Base-by-base conservation (phyloP, 2,113 vertebrate genomes). In the Danio rerio region DNA sequence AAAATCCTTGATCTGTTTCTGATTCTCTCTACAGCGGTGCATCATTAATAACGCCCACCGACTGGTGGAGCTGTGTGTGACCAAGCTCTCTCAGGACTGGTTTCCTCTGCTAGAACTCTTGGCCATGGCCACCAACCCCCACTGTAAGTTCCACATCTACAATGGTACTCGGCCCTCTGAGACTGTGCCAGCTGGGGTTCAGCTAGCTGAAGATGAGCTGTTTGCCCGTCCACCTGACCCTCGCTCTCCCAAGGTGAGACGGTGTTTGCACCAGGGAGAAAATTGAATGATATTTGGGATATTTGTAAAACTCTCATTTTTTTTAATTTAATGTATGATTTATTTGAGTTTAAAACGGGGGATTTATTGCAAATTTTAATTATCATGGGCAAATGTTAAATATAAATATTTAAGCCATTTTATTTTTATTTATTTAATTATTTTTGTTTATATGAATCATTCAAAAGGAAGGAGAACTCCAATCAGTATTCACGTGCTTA, bases 131-230 rank as follows among this genome's bases (percentile, higher is more conserved):
- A 96, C 98, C 93, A 99, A 99, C 95, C 98, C 98, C 91, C 98
- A 99, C 93, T 99, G 98, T 96, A 99, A 99, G 93, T 99, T 99
- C 92, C 98, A 99, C 92, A 96, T 99, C 76, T 99, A 99, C 92
- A 99, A 99, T 89, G 98, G 97, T 95, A 99, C 98, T 85, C 97
- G 98, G 89, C 97, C 98, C 43, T 99, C 97, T 42, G 98, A 99
- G 95, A 96, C 96, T 1, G 96, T 99, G 92, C 98, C 98, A 61
- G 96, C 98, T 75, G 98, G 95, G 90, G 96, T 95, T 85, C 97
- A 98, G 91, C 93, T 98, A 5, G 95, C 98, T 86, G 98, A 99
- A 88, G 98, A 99, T 82, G 98, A 99, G 89, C 96, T 99, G 86
- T 98, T 94, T 7, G 98, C 98, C 90, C 96, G 98, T 91, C 98